Evolutionary conservation across 1,140 invertebrate genomes (phyloP).

Genomic region (Schlechtendalia chinensis): DNA sequence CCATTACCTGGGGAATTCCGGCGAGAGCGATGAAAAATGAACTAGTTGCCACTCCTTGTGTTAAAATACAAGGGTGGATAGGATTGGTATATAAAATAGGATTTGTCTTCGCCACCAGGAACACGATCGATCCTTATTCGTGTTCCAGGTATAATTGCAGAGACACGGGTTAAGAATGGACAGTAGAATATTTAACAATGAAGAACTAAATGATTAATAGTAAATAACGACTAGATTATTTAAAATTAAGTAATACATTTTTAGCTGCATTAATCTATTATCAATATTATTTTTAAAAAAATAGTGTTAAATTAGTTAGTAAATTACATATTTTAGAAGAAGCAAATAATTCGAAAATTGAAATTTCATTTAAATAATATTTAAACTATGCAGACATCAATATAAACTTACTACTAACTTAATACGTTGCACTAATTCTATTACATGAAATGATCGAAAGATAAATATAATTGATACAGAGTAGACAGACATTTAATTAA

Average conservation of each 20-base stretch:
- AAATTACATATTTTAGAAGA: too few relatives aligned
- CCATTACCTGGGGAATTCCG: conserved; percentile 24
- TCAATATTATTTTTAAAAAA: too few relatives aligned
- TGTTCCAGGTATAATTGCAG: neutral
- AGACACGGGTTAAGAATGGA: conserved; percentile 14
- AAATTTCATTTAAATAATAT: too few relatives aligned
- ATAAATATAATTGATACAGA: too few relatives aligned
- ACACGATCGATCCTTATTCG: conserved; percentile 13
- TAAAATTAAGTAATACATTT: neutral
- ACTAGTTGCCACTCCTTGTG: neutral
- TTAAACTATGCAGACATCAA: too few relatives aligned
- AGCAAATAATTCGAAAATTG: too few relatives aligned
- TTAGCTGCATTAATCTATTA: neutral
- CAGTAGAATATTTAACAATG: conserved; percentile 31
- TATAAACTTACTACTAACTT: too few relatives aligned
- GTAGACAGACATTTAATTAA: neutral
- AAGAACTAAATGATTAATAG: conserved; percentile 16
- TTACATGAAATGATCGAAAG: too few relatives aligned
- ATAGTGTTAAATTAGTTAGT: too few relatives aligned
- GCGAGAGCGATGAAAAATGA: conserved; percentile 16
- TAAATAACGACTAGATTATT: neutral
- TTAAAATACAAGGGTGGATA: conserved; percentile 4
- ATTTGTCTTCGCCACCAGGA: conserved; percentile 15
- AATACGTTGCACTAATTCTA: too few relatives aligned
- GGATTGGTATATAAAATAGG: neutral